phyloP scores from a whole-genome alignment of 2,888 invertebrate species.

The Hemithea aestivaria region DNA sequence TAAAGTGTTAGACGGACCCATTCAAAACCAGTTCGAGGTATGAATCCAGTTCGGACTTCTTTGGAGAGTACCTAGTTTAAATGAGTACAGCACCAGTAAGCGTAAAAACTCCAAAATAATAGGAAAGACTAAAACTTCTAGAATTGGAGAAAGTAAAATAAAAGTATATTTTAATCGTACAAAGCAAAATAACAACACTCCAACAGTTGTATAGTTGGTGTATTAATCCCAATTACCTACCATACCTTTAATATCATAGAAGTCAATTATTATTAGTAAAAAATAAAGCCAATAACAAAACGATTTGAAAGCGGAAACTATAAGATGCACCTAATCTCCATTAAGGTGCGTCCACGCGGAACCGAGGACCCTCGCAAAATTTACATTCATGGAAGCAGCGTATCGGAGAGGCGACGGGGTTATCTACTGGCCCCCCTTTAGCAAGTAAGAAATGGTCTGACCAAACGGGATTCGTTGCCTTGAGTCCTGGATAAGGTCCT shows the following conservation, averaged over 20 bases:
- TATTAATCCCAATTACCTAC: too few relatives aligned
- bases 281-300: not conserved
- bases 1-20: not conserved
- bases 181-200: too few relatives aligned
- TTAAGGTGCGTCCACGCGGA: slow-evolving; percentile 23
- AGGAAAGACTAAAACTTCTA: too few relatives aligned
- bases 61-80: too few relatives aligned
- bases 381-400: slow-evolving; percentile 48
- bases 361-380: slow-evolving; percentile 31
- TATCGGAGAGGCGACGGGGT: slow-evolving; percentile 45
- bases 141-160: too few relatives aligned
- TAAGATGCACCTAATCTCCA: slow-evolving; percentile 16
- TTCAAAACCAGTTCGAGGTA: not conserved
- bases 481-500: slow-evolving; percentile 26
- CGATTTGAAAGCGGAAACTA: not conserved
- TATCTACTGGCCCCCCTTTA: slow-evolving; percentile 57
- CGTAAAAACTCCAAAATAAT: too few relatives aligned
- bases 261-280: too few relatives aligned
- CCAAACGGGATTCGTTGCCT: slow-evolving; percentile 38
- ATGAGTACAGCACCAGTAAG: too few relatives aligned
- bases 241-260: too few relatives aligned
- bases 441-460: slow-evolving; percentile 38
- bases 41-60: too few relatives aligned
- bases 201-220: too few relatives aligned
- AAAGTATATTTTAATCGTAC: too few relatives aligned